Evolutionary conservation across 2,797 vertebrate species (phyloP).

Genomic region (Danio tinwini): DNA sequence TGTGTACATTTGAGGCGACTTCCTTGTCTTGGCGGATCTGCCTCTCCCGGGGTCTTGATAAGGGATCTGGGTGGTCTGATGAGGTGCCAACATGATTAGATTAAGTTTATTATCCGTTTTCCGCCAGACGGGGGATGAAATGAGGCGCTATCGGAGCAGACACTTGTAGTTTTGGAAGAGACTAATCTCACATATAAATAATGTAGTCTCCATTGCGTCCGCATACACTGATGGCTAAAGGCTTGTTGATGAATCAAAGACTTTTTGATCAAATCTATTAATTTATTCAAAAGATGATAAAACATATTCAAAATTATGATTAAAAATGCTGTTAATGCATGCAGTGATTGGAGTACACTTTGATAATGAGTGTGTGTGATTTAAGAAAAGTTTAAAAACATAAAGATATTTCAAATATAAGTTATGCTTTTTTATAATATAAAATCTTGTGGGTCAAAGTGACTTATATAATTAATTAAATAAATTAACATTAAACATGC

Average conservation of each 20-base stretch:
- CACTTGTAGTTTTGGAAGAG: slow-evolving; percentile 61
- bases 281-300: background rate
- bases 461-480: too few species aligned
- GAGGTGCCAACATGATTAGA: slow-evolving; percentile 72
- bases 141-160: slow-evolving; percentile 63
- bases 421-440: too few species aligned
- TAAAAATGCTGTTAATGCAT: background rate
- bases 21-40: slow-evolving; percentile 50
- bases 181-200: slow-evolving; percentile 66
- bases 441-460: too few species aligned
- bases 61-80: slow-evolving; percentile 66
- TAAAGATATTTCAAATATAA: too few species aligned
- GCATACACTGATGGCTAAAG: background rate
- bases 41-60: slow-evolving; percentile 66
- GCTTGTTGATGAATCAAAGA: slow-evolving; percentile 5
- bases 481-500: too few species aligned
- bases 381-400: too few species aligned
- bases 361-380: background rate
- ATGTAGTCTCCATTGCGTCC: slow-evolving; percentile 51
- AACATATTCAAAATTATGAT: background rate
- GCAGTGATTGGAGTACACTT: background rate
- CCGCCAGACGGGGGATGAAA: slow-evolving; percentile 49
- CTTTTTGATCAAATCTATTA: background rate
- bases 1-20: slow-evolving; percentile 65
- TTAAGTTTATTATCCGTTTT: slow-evolving; percentile 67